phyloP scores from a whole-genome alignment of 2,113 vertebrate species.

The Platycercus adscitus region DNA sequence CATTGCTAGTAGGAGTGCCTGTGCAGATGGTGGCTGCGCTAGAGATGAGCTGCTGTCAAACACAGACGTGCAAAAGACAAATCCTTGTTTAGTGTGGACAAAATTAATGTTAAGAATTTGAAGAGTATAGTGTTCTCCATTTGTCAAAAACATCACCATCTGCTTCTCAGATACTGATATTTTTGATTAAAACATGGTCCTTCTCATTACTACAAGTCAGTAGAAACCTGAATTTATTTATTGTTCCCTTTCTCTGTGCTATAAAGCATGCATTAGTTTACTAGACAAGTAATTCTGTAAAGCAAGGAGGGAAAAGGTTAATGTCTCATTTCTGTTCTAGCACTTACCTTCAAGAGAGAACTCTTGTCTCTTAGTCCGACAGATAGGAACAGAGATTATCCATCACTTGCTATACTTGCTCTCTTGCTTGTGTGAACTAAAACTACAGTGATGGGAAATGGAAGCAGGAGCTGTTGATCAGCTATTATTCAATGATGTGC shows the following conservation, averaged over 20 bases:
- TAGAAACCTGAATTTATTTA: not conserved
- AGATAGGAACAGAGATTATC: not conserved
- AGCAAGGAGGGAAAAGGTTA: not conserved
- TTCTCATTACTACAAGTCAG: not conserved
- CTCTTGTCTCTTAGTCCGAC: not conserved
- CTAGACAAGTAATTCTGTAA: not conserved
- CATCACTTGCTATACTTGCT: not conserved
- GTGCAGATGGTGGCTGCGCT: not conserved
- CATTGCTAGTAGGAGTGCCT: not conserved
- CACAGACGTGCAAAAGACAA: not conserved
- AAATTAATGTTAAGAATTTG: not conserved
- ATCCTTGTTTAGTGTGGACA: not conserved
- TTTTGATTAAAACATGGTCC: not conserved
- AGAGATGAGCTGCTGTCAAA: not conserved
- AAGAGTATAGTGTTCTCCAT: not conserved
- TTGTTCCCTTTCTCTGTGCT: not conserved
- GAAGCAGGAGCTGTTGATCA: not conserved
- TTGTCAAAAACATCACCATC: not conserved
- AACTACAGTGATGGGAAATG: not conserved
- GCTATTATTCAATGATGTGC: not conserved
- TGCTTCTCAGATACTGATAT: not conserved
- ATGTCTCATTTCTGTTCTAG: not conserved
- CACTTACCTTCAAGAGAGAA: not conserved
- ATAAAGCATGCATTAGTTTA: not conserved
- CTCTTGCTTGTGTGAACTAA: not conserved